Conservation (phyloP, 2,797 vertebrate species). For the Eptatretus atami region DNA sequence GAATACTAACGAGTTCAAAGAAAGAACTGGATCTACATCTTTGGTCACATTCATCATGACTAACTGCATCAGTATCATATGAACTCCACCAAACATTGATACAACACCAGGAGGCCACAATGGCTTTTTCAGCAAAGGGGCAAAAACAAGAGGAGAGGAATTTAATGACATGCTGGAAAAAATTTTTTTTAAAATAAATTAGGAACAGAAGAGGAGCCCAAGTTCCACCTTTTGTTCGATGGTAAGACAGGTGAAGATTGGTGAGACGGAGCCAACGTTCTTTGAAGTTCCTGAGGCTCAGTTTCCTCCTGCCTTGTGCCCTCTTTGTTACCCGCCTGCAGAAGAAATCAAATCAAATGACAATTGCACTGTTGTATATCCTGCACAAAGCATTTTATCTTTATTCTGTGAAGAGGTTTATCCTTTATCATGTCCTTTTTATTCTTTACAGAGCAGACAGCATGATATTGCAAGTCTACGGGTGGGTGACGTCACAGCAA, state of each 20-base stretch:
- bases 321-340: conserved; percentile 92
- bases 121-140: not conserved
- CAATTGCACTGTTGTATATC: too few relatives aligned
- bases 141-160: not conserved
- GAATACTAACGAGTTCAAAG: too few relatives aligned
- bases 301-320: conserved; percentile 76
- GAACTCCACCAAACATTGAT: not conserved
- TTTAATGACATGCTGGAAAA: not conserved
- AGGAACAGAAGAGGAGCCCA: conserved; percentile 1
- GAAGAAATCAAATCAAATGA: conserved; percentile 2
- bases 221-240: conserved; percentile 62
- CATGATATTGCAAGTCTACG: too few relatives aligned
- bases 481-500: too few relatives aligned
- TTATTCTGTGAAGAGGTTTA: too few relatives aligned
- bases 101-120: not conserved
- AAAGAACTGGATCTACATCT: too few relatives aligned
- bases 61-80: too few relatives aligned
- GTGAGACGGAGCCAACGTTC: conserved; percentile 91
- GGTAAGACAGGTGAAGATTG: conserved; percentile 91
- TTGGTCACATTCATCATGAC: too few relatives aligned
- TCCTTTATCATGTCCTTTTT: too few relatives aligned
- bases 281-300: conserved; percentile 97
- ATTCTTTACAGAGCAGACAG: too few relatives aligned
- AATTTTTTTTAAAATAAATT: conserved; percentile 9
- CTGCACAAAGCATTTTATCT: too few relatives aligned